Percentiles rank a stretch among this genome's conserved stretches.
These are phyloP conservation scores for Percina caprodes DNA, from an alignment of 2,113 vertebrate genomes.

Conservation along the genomic window DNA sequence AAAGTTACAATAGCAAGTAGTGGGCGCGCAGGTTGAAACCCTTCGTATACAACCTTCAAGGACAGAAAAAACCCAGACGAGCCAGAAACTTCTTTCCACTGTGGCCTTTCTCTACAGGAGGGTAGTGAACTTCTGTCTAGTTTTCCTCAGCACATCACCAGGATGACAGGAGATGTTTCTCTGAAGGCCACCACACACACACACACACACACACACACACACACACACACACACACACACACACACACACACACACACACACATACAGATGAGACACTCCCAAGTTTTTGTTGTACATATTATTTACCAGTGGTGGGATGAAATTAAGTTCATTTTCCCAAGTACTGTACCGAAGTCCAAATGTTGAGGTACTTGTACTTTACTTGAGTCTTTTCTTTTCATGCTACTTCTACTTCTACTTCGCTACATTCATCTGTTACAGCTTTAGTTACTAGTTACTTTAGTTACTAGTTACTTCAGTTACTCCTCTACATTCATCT, in stretches of 20 bases:
- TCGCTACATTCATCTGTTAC: no score
- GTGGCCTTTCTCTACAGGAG: neutral
- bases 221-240: neutral
- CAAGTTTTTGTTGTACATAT: neutral
- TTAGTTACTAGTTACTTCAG: no score
- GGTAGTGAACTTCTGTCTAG: neutral
- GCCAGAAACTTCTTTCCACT: neutral
- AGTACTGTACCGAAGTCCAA: no score
- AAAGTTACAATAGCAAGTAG: conserved; percentile 37
- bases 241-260: conserved; percentile 39
- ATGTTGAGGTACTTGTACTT: no score
- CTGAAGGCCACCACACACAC: conserved; percentile 43
- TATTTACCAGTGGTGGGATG: no score
- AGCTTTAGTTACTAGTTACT: no score
- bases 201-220: neutral
- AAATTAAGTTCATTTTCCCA: no score
- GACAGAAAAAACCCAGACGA: conserved; percentile 23
- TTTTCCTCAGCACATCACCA: neutral
- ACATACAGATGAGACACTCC: neutral
- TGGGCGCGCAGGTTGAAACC: conserved; percentile 12
- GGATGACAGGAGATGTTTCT: conserved; percentile 28
- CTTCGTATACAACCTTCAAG: conserved; percentile 40
- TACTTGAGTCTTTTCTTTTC: no score
- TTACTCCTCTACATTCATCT: no score
- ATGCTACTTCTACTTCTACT: no score